Evolutionary conservation across 2,888 invertebrate species (phyloP).

Genomic region (Torymus texanus): DNA sequence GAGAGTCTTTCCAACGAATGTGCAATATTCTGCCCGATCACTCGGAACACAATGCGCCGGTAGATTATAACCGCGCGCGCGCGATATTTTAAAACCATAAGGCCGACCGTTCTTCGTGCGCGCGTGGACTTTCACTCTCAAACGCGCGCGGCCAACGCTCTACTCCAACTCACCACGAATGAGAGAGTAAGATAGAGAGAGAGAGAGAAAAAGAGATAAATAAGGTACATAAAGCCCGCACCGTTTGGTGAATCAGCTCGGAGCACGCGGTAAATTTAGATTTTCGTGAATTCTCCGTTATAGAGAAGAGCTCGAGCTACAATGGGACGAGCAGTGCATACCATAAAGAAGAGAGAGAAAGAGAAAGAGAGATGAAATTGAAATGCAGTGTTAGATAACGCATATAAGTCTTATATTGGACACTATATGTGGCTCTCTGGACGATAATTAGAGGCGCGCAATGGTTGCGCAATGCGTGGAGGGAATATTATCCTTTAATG

Average conservation of each 20-base stretch:
- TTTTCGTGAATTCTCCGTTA: not conserved
- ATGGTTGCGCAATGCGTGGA: constrained; percentile 28
- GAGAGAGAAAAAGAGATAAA: not conserved
- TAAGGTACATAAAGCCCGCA: too few relatives aligned
- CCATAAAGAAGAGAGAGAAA: not conserved
- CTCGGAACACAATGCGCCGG: not conserved
- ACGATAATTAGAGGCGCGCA: constrained; percentile 36
- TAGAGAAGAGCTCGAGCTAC: not conserved
- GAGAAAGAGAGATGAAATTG: not conserved
- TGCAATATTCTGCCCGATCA: constrained; percentile 29
- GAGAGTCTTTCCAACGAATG: not conserved
- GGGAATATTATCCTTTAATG: constrained; percentile 40
- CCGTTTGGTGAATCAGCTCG: constrained; percentile 19
- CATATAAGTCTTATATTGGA: too few relatives aligned
- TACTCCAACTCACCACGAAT: too few relatives aligned
- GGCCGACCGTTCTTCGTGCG: too few relatives aligned
- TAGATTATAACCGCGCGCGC: not conserved
- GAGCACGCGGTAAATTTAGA: constrained; percentile 30
- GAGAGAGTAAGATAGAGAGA: not conserved
- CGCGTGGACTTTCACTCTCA: constrained; percentile 40
- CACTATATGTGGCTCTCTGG: too few relatives aligned
- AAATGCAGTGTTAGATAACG: too few relatives aligned
- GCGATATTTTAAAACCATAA: constrained; percentile 16
- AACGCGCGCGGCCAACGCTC: too few relatives aligned
- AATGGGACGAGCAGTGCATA: too few relatives aligned